Conservation (phyloP, 2,797 vertebrate genomes). For the Cottoperca gobio region DNA sequence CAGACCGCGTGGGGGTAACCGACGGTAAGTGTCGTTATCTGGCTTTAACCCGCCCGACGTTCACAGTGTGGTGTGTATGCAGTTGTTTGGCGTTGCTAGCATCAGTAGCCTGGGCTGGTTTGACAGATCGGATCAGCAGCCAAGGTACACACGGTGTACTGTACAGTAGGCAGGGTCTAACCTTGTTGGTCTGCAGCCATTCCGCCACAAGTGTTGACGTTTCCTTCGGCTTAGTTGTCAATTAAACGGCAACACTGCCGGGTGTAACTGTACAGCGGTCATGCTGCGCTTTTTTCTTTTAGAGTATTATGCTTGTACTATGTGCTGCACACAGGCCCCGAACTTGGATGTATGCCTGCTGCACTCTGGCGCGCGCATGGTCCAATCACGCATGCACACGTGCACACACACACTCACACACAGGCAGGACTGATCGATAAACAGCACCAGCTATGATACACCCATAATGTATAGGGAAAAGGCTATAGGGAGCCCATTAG, state of each 20-base stretch:
- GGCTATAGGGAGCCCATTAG: not conserved
- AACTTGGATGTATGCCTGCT: conserved; percentile 65
- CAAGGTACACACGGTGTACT: conserved; percentile 20
- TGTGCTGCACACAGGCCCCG: conserved; percentile 52
- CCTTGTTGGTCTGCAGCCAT: not conserved
- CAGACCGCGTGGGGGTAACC: conserved; percentile 40
- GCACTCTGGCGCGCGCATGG: conserved; percentile 55
- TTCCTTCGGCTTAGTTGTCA: conserved; percentile 5
- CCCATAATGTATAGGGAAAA: not conserved
- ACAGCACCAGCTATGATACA: conserved; percentile 13
- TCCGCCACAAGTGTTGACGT: conserved; percentile 33
- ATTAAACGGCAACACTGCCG: not conserved
- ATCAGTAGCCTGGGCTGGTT: conserved; percentile 56
- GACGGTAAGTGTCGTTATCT: conserved; percentile 72
- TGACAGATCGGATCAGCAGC: conserved; percentile 78
- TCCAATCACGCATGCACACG: conserved; percentile 47
- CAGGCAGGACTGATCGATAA: conserved; percentile 24
- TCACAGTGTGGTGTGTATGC: conserved; percentile 36
- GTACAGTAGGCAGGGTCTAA: not conserved
- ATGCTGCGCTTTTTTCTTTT: not conserved
- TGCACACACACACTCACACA: conserved; percentile 15
- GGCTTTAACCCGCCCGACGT: not conserved
- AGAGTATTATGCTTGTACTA: not conserved
- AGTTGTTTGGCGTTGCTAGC: conserved; percentile 53
- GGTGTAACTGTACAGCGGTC: not conserved